phyloP scores from a whole-genome alignment of 2,888 invertebrate genomes.

The Nowickia ferox region DNA sequence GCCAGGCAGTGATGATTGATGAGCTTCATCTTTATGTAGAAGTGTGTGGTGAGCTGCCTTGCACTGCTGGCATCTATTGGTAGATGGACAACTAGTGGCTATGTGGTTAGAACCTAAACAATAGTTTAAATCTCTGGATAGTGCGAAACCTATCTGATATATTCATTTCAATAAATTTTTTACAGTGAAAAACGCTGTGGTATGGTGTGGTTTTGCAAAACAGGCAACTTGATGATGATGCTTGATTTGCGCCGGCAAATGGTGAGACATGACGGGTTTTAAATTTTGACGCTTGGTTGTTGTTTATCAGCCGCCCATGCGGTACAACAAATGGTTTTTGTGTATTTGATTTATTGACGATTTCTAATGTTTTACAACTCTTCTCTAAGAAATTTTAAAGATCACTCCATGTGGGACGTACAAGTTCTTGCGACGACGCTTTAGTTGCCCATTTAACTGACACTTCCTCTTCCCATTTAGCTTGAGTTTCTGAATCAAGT shows the following conservation, averaged over 20 bases:
- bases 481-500: conserved; percentile 44
- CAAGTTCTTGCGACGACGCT: background rate
- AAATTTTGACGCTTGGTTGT: background rate
- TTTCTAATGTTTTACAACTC: conserved; percentile 32
- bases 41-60: conserved; percentile 26
- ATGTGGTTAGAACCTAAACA: conserved; percentile 25
- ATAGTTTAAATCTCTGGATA: background rate
- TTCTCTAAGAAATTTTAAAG: conserved; percentile 18
- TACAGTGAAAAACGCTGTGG: conserved; percentile 18
- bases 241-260: background rate
- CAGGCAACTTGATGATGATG: background rate
- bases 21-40: background rate
- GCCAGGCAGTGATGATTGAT: background rate
- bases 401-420: conserved; percentile 20
- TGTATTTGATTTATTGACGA: background rate
- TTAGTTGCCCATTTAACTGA: background rate
- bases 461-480: conserved; percentile 46
- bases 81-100: conserved; percentile 6
- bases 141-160: background rate
- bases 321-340: background rate
- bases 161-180: conserved; percentile 25
- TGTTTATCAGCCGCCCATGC: conserved; percentile 8
- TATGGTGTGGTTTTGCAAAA: conserved; percentile 11
- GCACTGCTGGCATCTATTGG: conserved; percentile 26
- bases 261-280: conserved; percentile 1